These are phyloP conservation scores for Agriopis leucophaearia DNA, from an alignment of 2,888 invertebrate genomes.

Conservation along the genomic window DNA sequence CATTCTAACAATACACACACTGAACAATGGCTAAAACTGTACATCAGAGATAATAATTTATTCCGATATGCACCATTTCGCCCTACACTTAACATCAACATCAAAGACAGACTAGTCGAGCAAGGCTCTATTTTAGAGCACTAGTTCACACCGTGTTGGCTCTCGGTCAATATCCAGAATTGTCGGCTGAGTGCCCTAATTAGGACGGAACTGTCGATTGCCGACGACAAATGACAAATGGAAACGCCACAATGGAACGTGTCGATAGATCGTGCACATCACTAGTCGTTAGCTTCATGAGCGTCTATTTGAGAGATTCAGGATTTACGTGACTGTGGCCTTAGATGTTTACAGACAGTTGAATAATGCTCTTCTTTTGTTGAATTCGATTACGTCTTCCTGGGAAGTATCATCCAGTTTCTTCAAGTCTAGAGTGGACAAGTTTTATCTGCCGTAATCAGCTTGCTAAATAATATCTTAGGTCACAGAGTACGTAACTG, in stretches of 20 bases:
- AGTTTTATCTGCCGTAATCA: too few relatives aligned
- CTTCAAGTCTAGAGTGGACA: too few relatives aligned
- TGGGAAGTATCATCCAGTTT: too few relatives aligned
- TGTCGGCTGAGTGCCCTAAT: conserved; percentile 39
- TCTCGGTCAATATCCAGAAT: conserved; percentile 31
- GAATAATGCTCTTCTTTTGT: not conserved
- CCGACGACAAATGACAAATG: conserved; percentile 41
- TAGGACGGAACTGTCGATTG: conserved; percentile 34
- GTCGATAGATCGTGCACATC: conserved; percentile 25
- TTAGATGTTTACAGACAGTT: conserved; percentile 8
- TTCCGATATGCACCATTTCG: not conserved
- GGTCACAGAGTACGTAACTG: too few relatives aligned
- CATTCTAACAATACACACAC: not conserved
- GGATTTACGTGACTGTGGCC: conserved; percentile 12
- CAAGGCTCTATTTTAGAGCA: conserved; percentile 14
- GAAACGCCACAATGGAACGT: conserved; percentile 28
- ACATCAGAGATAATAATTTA: conserved; percentile 9
- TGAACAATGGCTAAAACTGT: not conserved
- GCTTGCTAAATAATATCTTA: too few relatives aligned
- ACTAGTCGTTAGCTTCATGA: conserved; percentile 25
- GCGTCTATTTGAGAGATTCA: conserved; percentile 22
- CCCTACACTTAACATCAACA: conserved; percentile 10
- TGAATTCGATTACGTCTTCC: not conserved
- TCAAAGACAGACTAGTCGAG: conserved; percentile 10
- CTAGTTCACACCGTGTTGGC: conserved; percentile 21